Evolutionary conservation across 2,113 vertebrate species (phyloP).

Genomic region (Pantherophis guttatus): DNA sequence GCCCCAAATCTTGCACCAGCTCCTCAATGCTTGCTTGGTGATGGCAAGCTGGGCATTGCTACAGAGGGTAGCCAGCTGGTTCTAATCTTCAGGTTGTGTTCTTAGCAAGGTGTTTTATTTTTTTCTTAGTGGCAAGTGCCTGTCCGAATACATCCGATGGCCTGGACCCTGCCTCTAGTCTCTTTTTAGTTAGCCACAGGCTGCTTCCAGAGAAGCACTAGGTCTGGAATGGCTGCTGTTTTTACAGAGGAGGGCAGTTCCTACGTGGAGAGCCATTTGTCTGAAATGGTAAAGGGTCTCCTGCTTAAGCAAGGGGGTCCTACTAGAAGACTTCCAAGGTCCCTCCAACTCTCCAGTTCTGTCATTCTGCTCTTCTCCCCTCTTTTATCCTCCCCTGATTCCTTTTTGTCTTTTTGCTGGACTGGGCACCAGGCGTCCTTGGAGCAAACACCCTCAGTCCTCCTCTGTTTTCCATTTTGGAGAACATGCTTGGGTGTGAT

Average conservation of each 20-base stretch:
- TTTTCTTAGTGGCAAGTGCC: no score
- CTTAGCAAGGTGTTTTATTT: not conserved
- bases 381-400: not conserved
- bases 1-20: no score
- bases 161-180: not conserved
- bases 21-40: not conserved
- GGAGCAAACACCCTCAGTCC: not conserved
- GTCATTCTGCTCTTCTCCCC: not conserved
- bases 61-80: not conserved
- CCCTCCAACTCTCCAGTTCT: not conserved
- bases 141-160: not conserved
- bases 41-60: not conserved
- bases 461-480: not conserved
- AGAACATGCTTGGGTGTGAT: not conserved
- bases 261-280: not conserved
- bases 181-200: not conserved
- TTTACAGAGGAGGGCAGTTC: not conserved
- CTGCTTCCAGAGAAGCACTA: not conserved
- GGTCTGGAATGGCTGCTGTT: not conserved
- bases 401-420: not conserved
- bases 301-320: not conserved
- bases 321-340: not conserved
- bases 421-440: not conserved
- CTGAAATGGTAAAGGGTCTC: not conserved
- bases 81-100: fast-evolving